A percentile compares a stretch with the other conserved stretches of the same genome.
Conservation (phyloP, 1,140 invertebrate genomes). For the Phthorimaea operculella region DNA sequence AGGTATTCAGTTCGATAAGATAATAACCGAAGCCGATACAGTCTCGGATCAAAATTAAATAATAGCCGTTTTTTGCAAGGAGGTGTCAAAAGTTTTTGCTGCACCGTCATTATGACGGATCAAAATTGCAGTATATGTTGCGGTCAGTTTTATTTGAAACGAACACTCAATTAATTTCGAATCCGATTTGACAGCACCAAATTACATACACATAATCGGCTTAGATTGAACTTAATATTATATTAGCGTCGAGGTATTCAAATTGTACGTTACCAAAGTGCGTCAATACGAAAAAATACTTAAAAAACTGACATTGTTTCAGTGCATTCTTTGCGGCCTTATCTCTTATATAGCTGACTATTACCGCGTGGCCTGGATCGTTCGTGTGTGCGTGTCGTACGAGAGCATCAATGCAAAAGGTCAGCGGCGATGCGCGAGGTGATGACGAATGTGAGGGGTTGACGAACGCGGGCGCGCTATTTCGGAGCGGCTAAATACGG, state of each 20-base stretch:
- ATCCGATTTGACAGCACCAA: conserved; percentile 54
- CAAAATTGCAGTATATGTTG: conserved; percentile 46
- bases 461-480: conserved; percentile 61
- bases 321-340: not conserved
- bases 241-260: not conserved
- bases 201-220: conserved; percentile 39
- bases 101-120: conserved; percentile 49
- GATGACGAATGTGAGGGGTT: conserved; percentile 63
- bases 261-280: conserved; percentile 16
- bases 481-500: conserved; percentile 61
- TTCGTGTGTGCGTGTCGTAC: conserved; percentile 15
- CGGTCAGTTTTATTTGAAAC: conserved; percentile 36
- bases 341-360: conserved; percentile 19
- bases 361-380: conserved; percentile 24
- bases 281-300: conserved; percentile 17
- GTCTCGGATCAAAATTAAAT: conserved; percentile 38
- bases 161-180: conserved; percentile 55
- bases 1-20: conserved; percentile 8
- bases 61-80: conserved; percentile 39
- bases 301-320: conserved; percentile 13
- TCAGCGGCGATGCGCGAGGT: conserved; percentile 27
- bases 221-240: conserved; percentile 5
- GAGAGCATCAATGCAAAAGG: conserved; percentile 40
- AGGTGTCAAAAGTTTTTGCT: conserved; percentile 55
- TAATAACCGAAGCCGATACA: conserved; percentile 33